phyloP scores from a whole-genome alignment of 2,797 vertebrate genomes.

The Brachyalestes nurse region DNA sequence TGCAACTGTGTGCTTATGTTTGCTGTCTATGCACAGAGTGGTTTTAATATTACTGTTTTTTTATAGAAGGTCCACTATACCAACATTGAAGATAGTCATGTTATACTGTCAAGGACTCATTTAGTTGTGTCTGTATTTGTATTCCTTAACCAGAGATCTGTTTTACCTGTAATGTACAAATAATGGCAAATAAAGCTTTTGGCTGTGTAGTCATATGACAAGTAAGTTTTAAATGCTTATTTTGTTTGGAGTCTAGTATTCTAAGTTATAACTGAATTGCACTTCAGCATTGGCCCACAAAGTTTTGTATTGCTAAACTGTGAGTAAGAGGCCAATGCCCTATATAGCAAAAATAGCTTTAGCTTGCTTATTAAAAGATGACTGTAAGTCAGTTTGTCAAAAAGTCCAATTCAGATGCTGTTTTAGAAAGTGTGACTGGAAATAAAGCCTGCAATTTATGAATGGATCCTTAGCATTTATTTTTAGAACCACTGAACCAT shows the following conservation, averaged over 20 bases:
- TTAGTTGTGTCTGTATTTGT: neutral
- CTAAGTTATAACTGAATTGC: neutral
- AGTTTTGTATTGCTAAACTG: neutral
- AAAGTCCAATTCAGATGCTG: neutral
- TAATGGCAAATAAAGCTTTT: neutral
- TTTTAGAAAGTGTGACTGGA: constrained; percentile 6
- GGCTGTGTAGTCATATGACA: too few relatives aligned
- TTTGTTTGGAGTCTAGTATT: neutral
- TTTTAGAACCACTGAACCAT: neutral
- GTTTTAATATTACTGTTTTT: neutral
- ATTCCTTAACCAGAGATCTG: neutral
- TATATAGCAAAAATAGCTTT: constrained; percentile 6
- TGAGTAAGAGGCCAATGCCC: neutral
- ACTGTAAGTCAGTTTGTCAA: neutral
- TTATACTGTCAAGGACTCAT: neutral
- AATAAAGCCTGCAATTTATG: constrained; percentile 13
- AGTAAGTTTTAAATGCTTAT: neutral
- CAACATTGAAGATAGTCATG: neutral
- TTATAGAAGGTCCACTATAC: neutral
- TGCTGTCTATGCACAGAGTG: neutral
- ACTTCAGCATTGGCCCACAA: neutral
- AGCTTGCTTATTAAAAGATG: constrained; percentile 10
- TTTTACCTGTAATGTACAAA: neutral
- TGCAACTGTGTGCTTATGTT: neutral
- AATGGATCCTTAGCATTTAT: constrained; percentile 7